Conservation (phyloP, 2,797 vertebrate genomes). For the Microcaecilia unicolor region DNA sequence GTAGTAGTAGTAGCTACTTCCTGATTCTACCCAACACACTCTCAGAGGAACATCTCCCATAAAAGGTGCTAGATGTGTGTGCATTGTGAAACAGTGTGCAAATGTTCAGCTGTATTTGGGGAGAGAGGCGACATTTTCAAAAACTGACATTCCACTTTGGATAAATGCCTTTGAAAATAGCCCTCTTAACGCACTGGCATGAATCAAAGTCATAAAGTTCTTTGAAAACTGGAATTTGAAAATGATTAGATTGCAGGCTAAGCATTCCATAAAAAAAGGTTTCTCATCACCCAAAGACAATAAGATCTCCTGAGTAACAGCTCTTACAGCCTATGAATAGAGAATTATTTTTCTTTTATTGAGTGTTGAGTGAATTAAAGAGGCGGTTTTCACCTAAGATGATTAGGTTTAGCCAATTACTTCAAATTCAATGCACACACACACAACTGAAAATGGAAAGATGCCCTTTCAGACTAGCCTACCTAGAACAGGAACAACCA, state of each 20-base stretch:
- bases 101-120: too few species aligned
- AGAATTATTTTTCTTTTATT: rapidly evolving
- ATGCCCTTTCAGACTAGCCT: not conserved
- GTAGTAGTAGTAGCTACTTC: too few species aligned
- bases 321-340: not conserved
- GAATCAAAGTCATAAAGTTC: slow-evolving; percentile 10
- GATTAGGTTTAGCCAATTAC: not conserved
- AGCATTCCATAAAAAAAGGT: not conserved
- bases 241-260: slow-evolving; percentile 14
- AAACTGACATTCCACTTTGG: not conserved
- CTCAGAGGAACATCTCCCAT: too few species aligned
- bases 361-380: not conserved
- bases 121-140: too few species aligned
- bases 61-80: too few species aligned
- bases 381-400: not conserved
- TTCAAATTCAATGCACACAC: slow-evolving; percentile 9
- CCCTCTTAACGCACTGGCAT: slow-evolving; percentile 1
- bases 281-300: not conserved
- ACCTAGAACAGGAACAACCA: slow-evolving; percentile 1
- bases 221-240: slow-evolving; percentile 8
- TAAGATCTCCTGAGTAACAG: rapidly evolving
- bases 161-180: slow-evolving; percentile 8
- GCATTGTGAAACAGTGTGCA: too few species aligned
- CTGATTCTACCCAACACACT: too few species aligned
- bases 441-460: not conserved